Evolutionary conservation across 1,140 invertebrate genomes (phyloP).

Genomic region (Cryptotermes secundus): DNA sequence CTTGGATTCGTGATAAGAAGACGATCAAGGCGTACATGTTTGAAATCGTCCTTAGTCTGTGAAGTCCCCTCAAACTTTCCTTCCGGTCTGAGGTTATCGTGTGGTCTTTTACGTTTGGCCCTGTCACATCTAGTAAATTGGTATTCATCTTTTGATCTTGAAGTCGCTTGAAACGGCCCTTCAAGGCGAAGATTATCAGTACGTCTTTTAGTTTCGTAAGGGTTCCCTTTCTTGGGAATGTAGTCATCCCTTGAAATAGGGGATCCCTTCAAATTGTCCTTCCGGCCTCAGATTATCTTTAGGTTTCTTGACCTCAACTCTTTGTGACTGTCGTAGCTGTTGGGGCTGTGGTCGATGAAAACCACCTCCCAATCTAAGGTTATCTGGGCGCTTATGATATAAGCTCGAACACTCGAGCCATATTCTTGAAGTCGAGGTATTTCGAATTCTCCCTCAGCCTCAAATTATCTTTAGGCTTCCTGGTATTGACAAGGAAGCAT

Average conservation of each 20-base stretch:
- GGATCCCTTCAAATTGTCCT: conserved; percentile 56
- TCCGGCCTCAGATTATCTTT: conserved; percentile 57
- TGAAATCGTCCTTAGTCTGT: conserved; percentile 49
- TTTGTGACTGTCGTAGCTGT: conserved; percentile 35
- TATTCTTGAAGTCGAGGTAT: conserved; percentile 38
- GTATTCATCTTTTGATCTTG: conserved; percentile 57
- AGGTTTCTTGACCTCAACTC: conserved; percentile 40
- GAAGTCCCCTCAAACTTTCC: conserved; percentile 42
- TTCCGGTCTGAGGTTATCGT: conserved; percentile 46
- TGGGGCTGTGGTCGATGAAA: conserved; percentile 48
- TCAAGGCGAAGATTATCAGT: conserved; percentile 63
- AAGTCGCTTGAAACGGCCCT: conserved; percentile 57
- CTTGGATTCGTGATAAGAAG: conserved; percentile 47
- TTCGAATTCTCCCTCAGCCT: conserved; percentile 52
- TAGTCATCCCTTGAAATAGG: conserved; percentile 47
- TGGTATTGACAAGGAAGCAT: conserved; percentile 44
- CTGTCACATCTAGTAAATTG: conserved; percentile 58
- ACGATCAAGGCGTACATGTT: conserved; percentile 52
- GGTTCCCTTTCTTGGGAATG: conserved; percentile 49
- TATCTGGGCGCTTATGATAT: conserved; percentile 57
- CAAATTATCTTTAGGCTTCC: conserved; percentile 51
- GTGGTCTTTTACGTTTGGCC: conserved; percentile 53
- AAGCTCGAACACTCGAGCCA: conserved; percentile 52
- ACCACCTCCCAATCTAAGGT: conserved; percentile 58
- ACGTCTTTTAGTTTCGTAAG: conserved; percentile 57